Evolutionary conservation across 2,888 invertebrate species (phyloP), one percentile per base, ranked within the genome.

Genomic region (Drosophila quinaria): DNA sequence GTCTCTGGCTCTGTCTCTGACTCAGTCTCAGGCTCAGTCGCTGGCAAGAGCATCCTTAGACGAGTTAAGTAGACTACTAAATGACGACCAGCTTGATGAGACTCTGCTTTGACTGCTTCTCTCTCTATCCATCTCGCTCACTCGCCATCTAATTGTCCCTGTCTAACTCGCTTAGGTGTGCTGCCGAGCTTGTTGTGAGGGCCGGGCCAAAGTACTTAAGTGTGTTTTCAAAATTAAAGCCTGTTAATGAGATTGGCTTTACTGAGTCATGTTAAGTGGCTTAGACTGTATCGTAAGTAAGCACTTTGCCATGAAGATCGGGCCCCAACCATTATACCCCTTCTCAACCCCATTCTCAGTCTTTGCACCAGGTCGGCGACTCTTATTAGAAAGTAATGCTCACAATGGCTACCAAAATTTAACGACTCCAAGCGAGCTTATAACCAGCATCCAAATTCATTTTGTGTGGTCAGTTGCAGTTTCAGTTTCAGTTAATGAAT

Each of bases 21-120:
- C 37, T n/a, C n/a, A n/a, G n/a, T n/a, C n/a, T n/a, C n/a, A n/a
- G n/a, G n/a, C n/a, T 15, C 47, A 39, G 35, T 39, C 49, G 54
- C 60, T 52, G 70, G 51, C 80, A 70, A 70, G 41, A 89, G 73
- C 69, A 86, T 84, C 77, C 85, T 87, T 63, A 86, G 90, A 87
- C 83, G 88, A 86, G 90, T 80, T 90, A 86, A 90, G 86, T 89
- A 90, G 86, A 89, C 86, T 86, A 81, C 86, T 89, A 88, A 89
- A 86, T 81, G 86, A 85, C 78, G 82, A 71, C 72, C 78, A 68
- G 64, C 64, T 50, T 64, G 64, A 64, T 64, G 64, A 64, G 64
- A 35, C 64, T 49, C 46, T 51, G 58, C 52, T 44, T 41, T 46
- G 37, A 37, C 47, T 6, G 47, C 41, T 49, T 25, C 1, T 11